Evolutionary conservation across 2,888 invertebrate species (phyloP), one percentile per base, ranked within the genome.

Genomic region (Ferrisia virgata): DNA sequence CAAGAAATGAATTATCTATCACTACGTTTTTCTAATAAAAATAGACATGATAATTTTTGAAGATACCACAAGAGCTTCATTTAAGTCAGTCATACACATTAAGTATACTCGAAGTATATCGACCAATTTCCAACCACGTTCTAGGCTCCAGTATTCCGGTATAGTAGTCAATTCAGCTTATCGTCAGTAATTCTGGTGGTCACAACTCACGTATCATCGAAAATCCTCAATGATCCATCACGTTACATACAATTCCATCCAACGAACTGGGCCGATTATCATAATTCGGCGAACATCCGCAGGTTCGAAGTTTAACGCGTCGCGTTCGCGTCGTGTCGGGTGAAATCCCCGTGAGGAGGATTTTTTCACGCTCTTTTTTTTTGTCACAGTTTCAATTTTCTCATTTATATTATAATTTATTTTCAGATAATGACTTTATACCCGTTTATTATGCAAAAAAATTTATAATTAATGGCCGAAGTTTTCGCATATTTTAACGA

Each of bases 361-460:
- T 64, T 25, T 64, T 81, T 47, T 47, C 47, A 47, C 47, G 40
- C 31, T 72, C 25, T 82, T 82, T 43, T 82, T 40, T 72, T 72
- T 36, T 64, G 31, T 72, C 72, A 22, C 69, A 82, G 82, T 72
- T 82, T 43, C 82, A 82, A 82, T 82, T 82, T 82, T 43, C 82
- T 82, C 82, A 72, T 82, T 82, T 82, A 82, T 82, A 82, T 82
- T 82, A 82, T 82, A 82, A 82, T 82, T 82, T 72, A 82, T 82
- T 82, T 82, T 72, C 43, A 43, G 64, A 82, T 82, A 82, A 82
- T 72, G 82, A 82, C 82, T 82, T 82, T 72, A 43, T 69, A 81
- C 81, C 53, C 82, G 69, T 82, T 72, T 82, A 72, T 39, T 40
- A 82, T 72, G 82, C 72, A 72, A 82, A 82, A 72, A 82, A 72